Evolutionary conservation across 2,797 vertebrate species (phyloP).

Genomic region (Diplodus puntazzo): DNA sequence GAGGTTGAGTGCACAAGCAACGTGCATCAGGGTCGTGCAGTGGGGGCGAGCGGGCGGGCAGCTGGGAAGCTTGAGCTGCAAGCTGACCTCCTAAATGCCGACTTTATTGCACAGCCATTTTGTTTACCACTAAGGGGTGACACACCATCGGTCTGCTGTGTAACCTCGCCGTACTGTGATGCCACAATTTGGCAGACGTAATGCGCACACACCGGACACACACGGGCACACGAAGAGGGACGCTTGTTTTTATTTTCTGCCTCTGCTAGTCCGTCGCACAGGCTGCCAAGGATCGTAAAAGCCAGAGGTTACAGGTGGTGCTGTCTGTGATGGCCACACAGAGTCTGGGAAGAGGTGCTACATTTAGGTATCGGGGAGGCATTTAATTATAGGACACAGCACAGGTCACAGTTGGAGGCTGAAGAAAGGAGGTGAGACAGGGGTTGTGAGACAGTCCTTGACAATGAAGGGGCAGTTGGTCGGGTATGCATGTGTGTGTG

Average conservation of each 20-base stretch:
- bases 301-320: slow-evolving; percentile 54
- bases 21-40: slow-evolving; percentile 46
- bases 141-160: slow-evolving; percentile 50
- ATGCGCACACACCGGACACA: slow-evolving; percentile 37
- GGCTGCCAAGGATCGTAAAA: slow-evolving; percentile 39
- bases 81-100: slow-evolving; percentile 71
- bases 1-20: slow-evolving; percentile 73
- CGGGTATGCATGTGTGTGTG: slow-evolving; percentile 15
- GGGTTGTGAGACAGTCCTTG: slow-evolving; percentile 56
- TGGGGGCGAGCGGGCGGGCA: slow-evolving; percentile 62
- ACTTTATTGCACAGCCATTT: slow-evolving; percentile 77
- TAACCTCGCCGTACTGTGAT: slow-evolving; percentile 50
- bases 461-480: slow-evolving; percentile 44
- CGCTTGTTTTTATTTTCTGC: slow-evolving; percentile 39
- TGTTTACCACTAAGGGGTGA: slow-evolving; percentile 67
- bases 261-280: slow-evolving; percentile 20
- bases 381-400: slow-evolving; percentile 63
- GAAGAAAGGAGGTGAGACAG: slow-evolving; percentile 15
- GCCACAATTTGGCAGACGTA: slow-evolving; percentile 44
- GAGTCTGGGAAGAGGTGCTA: slow-evolving; percentile 5
- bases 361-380: slow-evolving; percentile 29
- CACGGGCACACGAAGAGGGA: slow-evolving; percentile 23
- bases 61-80: slow-evolving; percentile 41
- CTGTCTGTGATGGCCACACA: slow-evolving; percentile 33
- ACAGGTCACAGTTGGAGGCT: slow-evolving; percentile 51